Base-by-base conservation (phyloP, 2,113 vertebrate species). In the Macquaria ambigua region DNA sequence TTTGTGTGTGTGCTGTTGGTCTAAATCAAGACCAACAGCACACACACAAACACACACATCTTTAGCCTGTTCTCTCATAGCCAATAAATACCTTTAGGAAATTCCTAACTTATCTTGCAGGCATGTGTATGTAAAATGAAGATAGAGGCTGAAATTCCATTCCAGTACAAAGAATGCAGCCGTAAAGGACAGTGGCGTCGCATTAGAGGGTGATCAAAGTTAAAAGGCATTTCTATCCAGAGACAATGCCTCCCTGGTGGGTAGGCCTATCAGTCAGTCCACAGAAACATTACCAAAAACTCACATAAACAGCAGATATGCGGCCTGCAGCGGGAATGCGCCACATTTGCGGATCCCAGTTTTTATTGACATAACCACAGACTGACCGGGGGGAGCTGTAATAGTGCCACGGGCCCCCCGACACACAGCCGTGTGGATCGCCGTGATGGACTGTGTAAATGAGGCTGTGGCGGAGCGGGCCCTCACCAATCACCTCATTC, bases 321-420 rank as follows among this genome's bases (percentile, higher is more conserved):
- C 28, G 0, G 53, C 59, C 53, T 8, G 77, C 74, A 43, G 15
- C 2, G 72, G 79, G 84, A 90, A 83, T 69, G 81, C 23, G 14
- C 25, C 28, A 34, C 41, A 75, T 81, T 81, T 76, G 39, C 4
- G 6, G 28, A 25, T 74, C 77, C 66, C 37, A 50, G 28, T 43
- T 79, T 87, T 68, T 93, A 92, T 91, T 93, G 93, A 94, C 93
- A 90, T 93, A 92, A 94, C 90, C 92, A 93, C 66, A 87, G 85
- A 73, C 52, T 91, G 93, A 93, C 90, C 82, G 89, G 55, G 62
- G 89, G 71, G 77, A 48, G 77, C 56, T 55, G 61, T 67, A 48
- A 34, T 14, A 77, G 67, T 25, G 77, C 39, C 76, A 46, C 68
- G 11, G 67, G 64, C 25, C 71, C 68, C 28, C 61, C 50, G 18